These are phyloP conservation scores for Liasis olivaceus DNA, from an alignment of 2,797 vertebrate species.

Conservation along the genomic window DNA sequence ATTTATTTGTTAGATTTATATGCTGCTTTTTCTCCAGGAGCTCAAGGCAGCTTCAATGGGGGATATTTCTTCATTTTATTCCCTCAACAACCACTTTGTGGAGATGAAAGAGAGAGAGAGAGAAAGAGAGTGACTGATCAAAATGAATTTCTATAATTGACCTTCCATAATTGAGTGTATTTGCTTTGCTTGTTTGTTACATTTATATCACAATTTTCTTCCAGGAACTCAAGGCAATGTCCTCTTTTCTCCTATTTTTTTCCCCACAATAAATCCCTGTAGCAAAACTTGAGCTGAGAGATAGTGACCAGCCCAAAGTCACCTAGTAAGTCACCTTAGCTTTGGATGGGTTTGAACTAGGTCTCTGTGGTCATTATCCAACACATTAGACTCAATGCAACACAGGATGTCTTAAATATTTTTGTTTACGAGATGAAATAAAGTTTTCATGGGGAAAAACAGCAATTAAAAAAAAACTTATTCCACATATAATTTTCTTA, in stretches of 20 bases:
- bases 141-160: not conserved
- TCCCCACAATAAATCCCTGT: not conserved
- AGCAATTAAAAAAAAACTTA: not conserved
- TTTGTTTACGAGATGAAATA: not conserved
- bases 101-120: not conserved
- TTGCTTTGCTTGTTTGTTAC: not conserved
- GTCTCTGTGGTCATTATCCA: not conserved
- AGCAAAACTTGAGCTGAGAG: not conserved
- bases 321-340: not conserved
- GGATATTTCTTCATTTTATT: not conserved
- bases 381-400: not conserved
- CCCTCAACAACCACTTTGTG: not conserved
- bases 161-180: not conserved
- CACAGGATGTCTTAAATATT: not conserved
- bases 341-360: not conserved
- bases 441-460: not conserved
- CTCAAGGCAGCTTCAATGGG: not conserved
- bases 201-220: not conserved
- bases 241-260: not conserved
- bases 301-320: not conserved
- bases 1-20: not conserved
- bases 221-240: not conserved
- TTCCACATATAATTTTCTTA: not conserved
- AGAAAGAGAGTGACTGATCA: not conserved
- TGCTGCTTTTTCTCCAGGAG: not conserved